Evolutionary conservation across 2,113 vertebrate species (phyloP), one percentile per base, ranked within the genome.

Genomic region (Rhabdomys dilectus): DNA sequence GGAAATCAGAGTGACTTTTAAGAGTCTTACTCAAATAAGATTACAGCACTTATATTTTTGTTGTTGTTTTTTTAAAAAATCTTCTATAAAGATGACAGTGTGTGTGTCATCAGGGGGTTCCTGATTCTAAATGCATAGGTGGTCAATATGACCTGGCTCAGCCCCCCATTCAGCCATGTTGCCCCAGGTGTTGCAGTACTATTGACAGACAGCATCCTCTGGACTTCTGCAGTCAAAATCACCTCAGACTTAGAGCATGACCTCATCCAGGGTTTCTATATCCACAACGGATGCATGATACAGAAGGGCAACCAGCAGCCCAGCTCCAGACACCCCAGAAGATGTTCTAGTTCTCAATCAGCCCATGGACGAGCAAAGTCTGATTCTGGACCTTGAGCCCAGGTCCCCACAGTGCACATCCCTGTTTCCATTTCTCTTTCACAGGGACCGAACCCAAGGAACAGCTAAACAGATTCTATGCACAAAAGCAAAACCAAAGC

Each of bases 401-500:
- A 42, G 13, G 15, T 58, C 78, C 11, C 10, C 51, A 72, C 29
- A 24, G 31, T 80, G 60, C 45, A 42, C 9, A 56, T 21, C 42
- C n/a, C 62, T 34, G n/a, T 31, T n/a, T 91, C 62, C 73, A 70
- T 36, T 80, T 2, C 45, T 24, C 36, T n/a, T 60, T 39, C 70
- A 31, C 17, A 26, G 51, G 76, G 19, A 45, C 16, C 10, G 51
- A 70, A n/a, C 81, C 56, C 70, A 70, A 92, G 39, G 62, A 68
- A 82, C 45, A 58, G 39, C 48, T 51, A 19, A 62, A 81, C 24
- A 77, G 91, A 92, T 70, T 62, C 62, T 22, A 13, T 34, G 19
- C 56, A 60, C 64, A 73, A 90, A 93, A 81, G 51, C 36, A 91
- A 42, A 85, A 64, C n/a, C 53, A 89, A 89, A 84, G 93, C 62